phyloP scores from a whole-genome alignment of 2,113 vertebrate species.

The Apodemus speciosus region DNA sequence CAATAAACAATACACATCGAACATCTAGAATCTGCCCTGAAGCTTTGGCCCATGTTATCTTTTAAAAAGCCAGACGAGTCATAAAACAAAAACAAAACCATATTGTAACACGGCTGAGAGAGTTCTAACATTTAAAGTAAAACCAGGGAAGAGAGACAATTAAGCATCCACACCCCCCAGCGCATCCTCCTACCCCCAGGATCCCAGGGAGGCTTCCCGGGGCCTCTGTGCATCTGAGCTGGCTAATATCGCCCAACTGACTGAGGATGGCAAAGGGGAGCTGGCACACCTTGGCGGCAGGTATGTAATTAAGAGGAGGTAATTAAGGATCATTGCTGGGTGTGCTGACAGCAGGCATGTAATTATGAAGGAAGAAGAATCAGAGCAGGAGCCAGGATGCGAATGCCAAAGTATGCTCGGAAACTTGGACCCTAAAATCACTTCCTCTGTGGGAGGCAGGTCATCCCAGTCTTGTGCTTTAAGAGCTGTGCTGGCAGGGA shows the following conservation, averaged over 20 bases:
- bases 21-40: background rate
- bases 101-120: background rate
- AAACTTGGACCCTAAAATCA: background rate
- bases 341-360: conserved; percentile 30
- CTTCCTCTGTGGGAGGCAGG: background rate
- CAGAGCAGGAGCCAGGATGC: background rate
- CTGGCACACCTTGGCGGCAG: background rate
- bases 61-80: conserved; percentile 26
- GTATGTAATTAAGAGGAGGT: conserved; percentile 33
- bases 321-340: conserved; percentile 2
- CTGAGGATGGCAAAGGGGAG: background rate
- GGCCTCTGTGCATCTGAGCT: background rate
- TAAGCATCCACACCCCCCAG: background rate
- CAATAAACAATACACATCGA: background rate
- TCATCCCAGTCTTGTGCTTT: too few species aligned
- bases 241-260: background rate
- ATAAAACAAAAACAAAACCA: background rate
- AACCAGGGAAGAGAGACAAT: background rate
- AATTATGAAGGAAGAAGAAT: conserved; percentile 51
- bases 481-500: background rate
- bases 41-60: background rate
- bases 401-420: background rate
- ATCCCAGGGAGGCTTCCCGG: background rate
- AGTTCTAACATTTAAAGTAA: background rate
- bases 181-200: background rate